Percentiles rank a stretch among this genome's conserved stretches.
Conservation (phyloP, 2,888 invertebrate genomes). For the Orthosia gracilis region DNA sequence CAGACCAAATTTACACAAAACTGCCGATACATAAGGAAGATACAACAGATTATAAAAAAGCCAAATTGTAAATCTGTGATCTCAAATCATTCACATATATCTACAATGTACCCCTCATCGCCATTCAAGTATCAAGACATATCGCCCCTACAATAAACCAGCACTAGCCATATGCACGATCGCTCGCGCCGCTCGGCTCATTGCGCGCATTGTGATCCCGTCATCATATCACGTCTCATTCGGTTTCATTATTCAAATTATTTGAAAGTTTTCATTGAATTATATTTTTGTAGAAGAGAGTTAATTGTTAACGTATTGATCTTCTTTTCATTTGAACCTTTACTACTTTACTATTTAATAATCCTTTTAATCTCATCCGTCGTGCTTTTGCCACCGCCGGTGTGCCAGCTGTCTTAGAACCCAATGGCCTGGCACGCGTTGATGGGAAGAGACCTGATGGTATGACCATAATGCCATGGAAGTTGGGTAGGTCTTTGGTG, state of each 20-base stretch:
- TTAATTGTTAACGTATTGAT: constrained; percentile 21
- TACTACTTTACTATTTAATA: not conserved
- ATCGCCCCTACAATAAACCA: constrained; percentile 13
- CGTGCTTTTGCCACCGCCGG: too few relatives aligned
- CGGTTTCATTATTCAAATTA: constrained; percentile 56
- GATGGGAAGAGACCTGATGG: too few relatives aligned
- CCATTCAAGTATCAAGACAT: constrained; percentile 70
- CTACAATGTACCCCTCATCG: not conserved
- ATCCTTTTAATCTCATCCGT: too few relatives aligned
- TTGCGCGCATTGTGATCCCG: constrained; percentile 75
- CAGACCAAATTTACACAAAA: too few relatives aligned
- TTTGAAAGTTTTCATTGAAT: constrained; percentile 31
- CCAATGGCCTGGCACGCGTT: too few relatives aligned
- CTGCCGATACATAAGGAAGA: too few relatives aligned
- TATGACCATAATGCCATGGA: too few relatives aligned
- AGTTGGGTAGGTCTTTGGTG: too few relatives aligned
- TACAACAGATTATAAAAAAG: too few relatives aligned
- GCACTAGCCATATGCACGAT: constrained; percentile 74
- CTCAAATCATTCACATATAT: too few relatives aligned
- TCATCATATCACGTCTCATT: constrained; percentile 67
- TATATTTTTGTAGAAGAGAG: not conserved
- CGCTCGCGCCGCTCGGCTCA: constrained; percentile 73
- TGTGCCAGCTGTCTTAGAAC: too few relatives aligned
- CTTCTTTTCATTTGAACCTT: not conserved
- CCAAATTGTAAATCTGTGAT: too few relatives aligned